A percentile compares a stretch with the other conserved stretches of the same genome.
Evolutionary conservation across 1,140 invertebrate species (phyloP).

Genomic region (Hylyphantes graminicola): DNA sequence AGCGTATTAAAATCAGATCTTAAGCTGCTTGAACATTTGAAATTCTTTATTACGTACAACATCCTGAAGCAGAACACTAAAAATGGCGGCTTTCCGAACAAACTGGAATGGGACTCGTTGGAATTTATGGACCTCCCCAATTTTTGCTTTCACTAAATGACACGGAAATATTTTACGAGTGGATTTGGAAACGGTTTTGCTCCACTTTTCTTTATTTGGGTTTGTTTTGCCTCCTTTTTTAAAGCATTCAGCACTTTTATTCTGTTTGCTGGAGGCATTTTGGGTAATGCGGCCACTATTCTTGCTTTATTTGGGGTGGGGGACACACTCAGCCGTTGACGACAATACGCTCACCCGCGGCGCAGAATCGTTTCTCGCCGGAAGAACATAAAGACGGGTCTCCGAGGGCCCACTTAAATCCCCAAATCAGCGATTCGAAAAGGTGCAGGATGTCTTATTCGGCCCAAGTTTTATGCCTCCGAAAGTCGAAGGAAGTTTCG

Average conservation of each 20-base stretch:
- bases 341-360: constrained; percentile 1
- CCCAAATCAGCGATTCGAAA: constrained; percentile 45
- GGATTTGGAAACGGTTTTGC: constrained; percentile 33
- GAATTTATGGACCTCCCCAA: constrained; percentile 33
- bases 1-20: neutral
- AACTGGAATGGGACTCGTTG: neutral
- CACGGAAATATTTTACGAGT: constrained; percentile 54
- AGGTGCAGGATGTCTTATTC: neutral
- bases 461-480: neutral
- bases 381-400: constrained; percentile 1
- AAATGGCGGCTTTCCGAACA: neutral
- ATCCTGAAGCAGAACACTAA: neutral
- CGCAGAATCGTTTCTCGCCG: constrained; percentile 23
- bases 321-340: neutral
- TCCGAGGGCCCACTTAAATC: constrained; percentile 3
- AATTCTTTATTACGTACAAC: neutral
- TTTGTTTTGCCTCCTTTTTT: constrained; percentile 8
- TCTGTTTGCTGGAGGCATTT: constrained; percentile 12
- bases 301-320: constrained; percentile 14
- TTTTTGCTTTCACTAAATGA: constrained; percentile 48
- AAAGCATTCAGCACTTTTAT: constrained; percentile 22
- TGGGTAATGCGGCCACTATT: constrained; percentile 24
- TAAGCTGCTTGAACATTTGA: neutral
- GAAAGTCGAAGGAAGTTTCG: constrained; percentile 20
- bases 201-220: neutral